Base-by-base conservation (phyloP, 2,888 invertebrate species). In the Lithophane ornitopus region DNA sequence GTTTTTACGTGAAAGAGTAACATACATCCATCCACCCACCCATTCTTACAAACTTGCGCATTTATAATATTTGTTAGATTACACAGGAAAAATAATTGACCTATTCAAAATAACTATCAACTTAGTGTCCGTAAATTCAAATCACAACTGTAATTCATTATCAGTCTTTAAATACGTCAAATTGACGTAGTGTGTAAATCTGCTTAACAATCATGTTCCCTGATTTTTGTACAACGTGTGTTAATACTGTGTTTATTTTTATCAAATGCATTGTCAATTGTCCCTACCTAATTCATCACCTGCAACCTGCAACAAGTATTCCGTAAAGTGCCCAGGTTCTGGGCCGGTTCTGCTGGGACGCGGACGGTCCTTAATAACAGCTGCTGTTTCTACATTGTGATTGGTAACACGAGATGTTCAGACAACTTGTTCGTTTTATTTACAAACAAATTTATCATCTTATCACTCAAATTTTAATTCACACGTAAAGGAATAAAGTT, bases 301-400 rank as follows among this genome's bases (percentile, higher is more conserved):
- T 76, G 77, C 72, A 59, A 56, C 65, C 39, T 59, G 58, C 34
- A 34, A 41, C 11, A 34, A 34, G 34, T 74, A 68, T 85, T 67
- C 78, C 69, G 72, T 69, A 70, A 75, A 78, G 61, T 59, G 54
- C 26, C 74, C 70, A 78, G 52, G 65, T 59, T 68, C 49, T 52
- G 26, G 22, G 81, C 86, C 74, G 77, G 84, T 87, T 81, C 54
- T 65, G 46, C 49, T 65, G 41, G 58, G 49, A 70, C 46, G 68
- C 39, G 58, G 49, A 70, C 46, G 68, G 78, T 78, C 70, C 71
- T 80, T 66, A 66, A 61, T 69, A 84, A 70, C 88, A 89, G 85
- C 80, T 86, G 85, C 76, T 76, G 46, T 26, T 62, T 56, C 70
- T 54, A 69, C 58, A 74, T 79, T 70, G 73, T 78, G 76, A 81